Conservation (phyloP, 2,797 vertebrate species). For the Trachurus trachurus region DNA sequence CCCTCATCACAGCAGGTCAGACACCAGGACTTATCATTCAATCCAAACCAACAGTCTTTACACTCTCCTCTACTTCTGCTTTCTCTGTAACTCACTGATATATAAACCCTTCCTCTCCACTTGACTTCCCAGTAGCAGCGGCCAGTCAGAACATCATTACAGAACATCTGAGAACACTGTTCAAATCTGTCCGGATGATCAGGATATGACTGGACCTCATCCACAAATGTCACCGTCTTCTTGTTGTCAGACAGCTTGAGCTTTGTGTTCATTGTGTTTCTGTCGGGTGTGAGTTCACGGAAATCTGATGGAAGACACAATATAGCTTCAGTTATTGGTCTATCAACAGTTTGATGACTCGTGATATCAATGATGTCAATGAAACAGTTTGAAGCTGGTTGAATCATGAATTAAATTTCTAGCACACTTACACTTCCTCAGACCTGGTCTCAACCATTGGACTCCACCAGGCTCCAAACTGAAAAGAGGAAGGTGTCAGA, state of each 20-base stretch:
- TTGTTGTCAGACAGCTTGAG: conserved; percentile 13
- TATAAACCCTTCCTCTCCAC: no score
- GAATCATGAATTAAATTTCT: background rate
- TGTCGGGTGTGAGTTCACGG: background rate
- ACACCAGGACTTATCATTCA: no score
- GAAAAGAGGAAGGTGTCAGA: background rate
- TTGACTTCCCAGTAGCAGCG: conserved; percentile 24
- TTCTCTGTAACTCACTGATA: no score
- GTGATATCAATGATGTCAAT: no score
- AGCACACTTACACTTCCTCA: conserved; percentile 6
- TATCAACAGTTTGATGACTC: no score
- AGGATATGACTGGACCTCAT: conserved; percentile 4
- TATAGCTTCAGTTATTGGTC: background rate
- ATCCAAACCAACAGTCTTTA: no score
- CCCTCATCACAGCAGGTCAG: no score
- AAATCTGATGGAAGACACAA: no score
- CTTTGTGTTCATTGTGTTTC: background rate
- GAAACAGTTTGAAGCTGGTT: background rate
- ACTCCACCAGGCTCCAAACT: conserved; percentile 4
- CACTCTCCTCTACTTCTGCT: no score
- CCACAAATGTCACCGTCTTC: background rate
- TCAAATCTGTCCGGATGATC: conserved; percentile 22
- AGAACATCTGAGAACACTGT: background rate
- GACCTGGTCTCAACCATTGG: background rate
- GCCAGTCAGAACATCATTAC: conserved; percentile 10